Evolutionary conservation across 2,888 invertebrate genomes (phyloP).

Genomic region (Scelioninae gen. 1): DNA sequence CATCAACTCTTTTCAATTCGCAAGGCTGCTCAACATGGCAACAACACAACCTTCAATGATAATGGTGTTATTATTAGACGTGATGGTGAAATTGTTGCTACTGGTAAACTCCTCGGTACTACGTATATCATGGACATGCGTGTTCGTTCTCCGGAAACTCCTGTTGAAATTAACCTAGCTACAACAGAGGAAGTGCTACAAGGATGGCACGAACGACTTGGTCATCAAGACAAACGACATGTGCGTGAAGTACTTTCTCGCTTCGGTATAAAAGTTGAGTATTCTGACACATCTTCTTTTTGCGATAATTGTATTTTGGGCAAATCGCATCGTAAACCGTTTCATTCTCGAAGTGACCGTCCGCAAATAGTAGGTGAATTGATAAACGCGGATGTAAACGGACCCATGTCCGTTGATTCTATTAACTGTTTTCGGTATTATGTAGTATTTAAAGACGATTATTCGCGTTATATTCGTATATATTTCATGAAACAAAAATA

Average conservation of each 20-base stretch:
- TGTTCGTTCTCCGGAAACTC: constrained; percentile 50
- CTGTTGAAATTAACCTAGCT: constrained; percentile 56
- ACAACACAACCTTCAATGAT: constrained; percentile 50
- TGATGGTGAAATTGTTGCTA: constrained; percentile 56
- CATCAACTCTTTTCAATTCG: constrained; percentile 70
- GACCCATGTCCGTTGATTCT: constrained; percentile 70
- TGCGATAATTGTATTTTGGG: constrained; percentile 56
- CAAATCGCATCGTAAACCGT: constrained; percentile 58
- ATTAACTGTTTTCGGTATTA: constrained; percentile 69
- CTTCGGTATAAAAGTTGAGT: constrained; percentile 59
- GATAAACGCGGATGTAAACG: constrained; percentile 72
- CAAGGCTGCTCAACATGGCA: constrained; percentile 63
- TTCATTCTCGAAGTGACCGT: constrained; percentile 49
- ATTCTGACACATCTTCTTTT: constrained; percentile 67
- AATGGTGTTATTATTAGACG: constrained; percentile 55
- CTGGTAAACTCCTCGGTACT: constrained; percentile 31
- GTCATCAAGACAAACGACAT: constrained; percentile 72
- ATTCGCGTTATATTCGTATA: constrained; percentile 64
- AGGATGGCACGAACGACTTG: constrained; percentile 71
- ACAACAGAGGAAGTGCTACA: constrained; percentile 69
- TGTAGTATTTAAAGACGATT: constrained; percentile 70
- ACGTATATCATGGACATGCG: constrained; percentile 68
- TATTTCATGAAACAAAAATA: constrained; percentile 70
- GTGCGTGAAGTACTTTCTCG: constrained; percentile 69
- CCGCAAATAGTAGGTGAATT: constrained; percentile 68